Base-by-base conservation (phyloP, 2,888 invertebrate species). In the Ernsta delagoae region DNA sequence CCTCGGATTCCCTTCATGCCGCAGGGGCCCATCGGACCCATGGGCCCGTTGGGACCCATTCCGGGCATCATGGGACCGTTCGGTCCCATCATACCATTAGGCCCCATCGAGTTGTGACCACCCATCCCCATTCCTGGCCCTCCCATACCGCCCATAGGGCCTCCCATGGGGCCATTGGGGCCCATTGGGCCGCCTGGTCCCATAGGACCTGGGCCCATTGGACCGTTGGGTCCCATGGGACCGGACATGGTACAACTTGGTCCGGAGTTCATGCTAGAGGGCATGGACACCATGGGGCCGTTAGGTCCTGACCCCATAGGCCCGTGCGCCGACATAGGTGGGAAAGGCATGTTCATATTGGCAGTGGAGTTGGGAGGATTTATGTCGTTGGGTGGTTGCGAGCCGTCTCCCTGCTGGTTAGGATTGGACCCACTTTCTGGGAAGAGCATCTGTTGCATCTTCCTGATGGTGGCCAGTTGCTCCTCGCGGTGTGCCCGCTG, bases 401-500 rank as follows among this genome's bases (percentile, higher is more conserved):
- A 80, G 45, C 82, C 84, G 67, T 89, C 90, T 36, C 82, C 82
- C 3, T 81, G 78, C 71, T 88, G 89, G 73, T 84, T 84, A 48
- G 84, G 90, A 70, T 85, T 84, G 71, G 81, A 81, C 0, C 90
- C 91, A 66, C 96, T 96, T 82, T 98, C 98, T 0, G 98, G 98
- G 90, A 98, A 98, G 68, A 99, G 89, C 94, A 98, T 96, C 85
- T 98, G 97, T 79, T 98, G 97, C 96, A 99, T 98, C 93, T 98
- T 98, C 73, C 97, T 92, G 68, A 99, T 95, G 71, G 97, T 98
- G 5, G 98, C 98, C 62, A 99, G 92, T 81, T 98, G 97, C 81
- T 98, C 98, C 88, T 98, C 98, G 71, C 99, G 95, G 85, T 98
- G 98, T 73, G 98, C 98, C 67, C 98, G 95, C 86, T 99, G 99